Conservation (phyloP, 1,140 invertebrate species). For the Patella vulgata region DNA sequence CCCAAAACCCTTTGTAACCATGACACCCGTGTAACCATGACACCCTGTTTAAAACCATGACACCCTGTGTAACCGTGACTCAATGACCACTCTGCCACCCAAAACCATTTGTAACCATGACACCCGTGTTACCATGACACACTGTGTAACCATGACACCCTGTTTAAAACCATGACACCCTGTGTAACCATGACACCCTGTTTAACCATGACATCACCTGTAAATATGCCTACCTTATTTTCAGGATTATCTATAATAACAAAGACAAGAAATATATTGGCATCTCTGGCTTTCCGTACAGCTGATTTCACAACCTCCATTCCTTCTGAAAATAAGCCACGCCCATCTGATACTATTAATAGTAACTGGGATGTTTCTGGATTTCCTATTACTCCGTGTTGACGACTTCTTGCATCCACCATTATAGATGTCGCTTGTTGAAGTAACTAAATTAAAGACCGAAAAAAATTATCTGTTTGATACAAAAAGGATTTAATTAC, state of each 20-base stretch:
- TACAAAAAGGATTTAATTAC: conserved; percentile 30
- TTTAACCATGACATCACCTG: too few species aligned
- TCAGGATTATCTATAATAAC: conserved; percentile 94
- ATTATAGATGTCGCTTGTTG: conserved; percentile 74
- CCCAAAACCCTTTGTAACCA: too few species aligned
- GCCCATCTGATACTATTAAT: conserved; percentile 89
- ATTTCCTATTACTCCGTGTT: conserved; percentile 38
- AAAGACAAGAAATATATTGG: conserved; percentile 92
- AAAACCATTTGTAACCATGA: too few species aligned
- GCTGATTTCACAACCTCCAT: conserved; percentile 79
- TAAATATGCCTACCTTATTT: conserved; percentile 78
- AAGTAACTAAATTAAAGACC: conserved; percentile 74
- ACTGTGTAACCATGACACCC: too few species aligned
- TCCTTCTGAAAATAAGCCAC: conserved; percentile 92
- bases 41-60: too few species aligned
- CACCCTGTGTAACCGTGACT: too few species aligned
- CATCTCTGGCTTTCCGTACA: conserved; percentile 80
- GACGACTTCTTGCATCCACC: conserved; percentile 45
- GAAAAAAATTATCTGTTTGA: conserved; percentile 72
- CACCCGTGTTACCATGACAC: too few species aligned
- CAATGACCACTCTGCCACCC: too few species aligned
- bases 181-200: too few species aligned
- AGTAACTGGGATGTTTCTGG: conserved; percentile 77
- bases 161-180: too few species aligned
- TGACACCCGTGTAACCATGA: too few species aligned